Evolutionary conservation across 2,888 invertebrate species (phyloP).

Genomic region (Dendrolimus pini): DNA sequence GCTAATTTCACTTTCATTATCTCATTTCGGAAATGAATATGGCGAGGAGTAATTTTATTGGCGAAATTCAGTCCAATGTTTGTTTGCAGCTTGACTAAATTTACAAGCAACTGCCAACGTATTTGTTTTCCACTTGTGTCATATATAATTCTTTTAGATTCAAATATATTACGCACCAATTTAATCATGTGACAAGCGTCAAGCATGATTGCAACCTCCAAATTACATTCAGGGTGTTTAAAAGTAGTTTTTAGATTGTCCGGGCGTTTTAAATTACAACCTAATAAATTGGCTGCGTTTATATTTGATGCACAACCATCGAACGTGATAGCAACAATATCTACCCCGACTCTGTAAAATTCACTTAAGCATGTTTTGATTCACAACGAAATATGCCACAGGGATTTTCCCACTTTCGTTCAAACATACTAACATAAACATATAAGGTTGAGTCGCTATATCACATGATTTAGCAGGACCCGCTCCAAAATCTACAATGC

Average conservation of each 20-base stretch:
- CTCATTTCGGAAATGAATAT: constrained; percentile 12
- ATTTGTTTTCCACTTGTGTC: constrained; percentile 6
- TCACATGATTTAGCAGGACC: constrained; percentile 3
- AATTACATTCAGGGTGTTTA: constrained; percentile 11
- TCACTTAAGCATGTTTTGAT: constrained; percentile 11
- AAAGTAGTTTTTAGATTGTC: constrained; percentile 13
- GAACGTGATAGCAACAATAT: constrained; percentile 15
- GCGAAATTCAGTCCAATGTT: constrained; percentile 11
- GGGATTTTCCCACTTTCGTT: constrained; percentile 17
- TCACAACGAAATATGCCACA: constrained; percentile 10
- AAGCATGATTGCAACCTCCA: constrained; percentile 3
- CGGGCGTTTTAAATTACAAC: constrained; percentile 7
- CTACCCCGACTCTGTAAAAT: constrained; percentile 11
- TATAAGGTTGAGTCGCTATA: constrained; percentile 12
- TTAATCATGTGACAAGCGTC: constrained; percentile 13
- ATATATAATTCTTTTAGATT: constrained; percentile 9
- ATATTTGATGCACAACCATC: constrained; percentile 12
- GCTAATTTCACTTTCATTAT: constrained; percentile 16
- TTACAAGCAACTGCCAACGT: constrained; percentile 7
- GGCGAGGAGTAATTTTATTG: constrained; percentile 9
- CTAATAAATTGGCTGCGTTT: constrained; percentile 7
- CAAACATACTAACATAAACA: constrained; percentile 7
- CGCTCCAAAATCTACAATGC: constrained; percentile 12
- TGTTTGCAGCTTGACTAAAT: constrained; percentile 11
- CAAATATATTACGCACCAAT: constrained; percentile 13